Evolutionary conservation across 2,888 invertebrate genomes (phyloP).

Genomic region (Argyra leucocephala): DNA sequence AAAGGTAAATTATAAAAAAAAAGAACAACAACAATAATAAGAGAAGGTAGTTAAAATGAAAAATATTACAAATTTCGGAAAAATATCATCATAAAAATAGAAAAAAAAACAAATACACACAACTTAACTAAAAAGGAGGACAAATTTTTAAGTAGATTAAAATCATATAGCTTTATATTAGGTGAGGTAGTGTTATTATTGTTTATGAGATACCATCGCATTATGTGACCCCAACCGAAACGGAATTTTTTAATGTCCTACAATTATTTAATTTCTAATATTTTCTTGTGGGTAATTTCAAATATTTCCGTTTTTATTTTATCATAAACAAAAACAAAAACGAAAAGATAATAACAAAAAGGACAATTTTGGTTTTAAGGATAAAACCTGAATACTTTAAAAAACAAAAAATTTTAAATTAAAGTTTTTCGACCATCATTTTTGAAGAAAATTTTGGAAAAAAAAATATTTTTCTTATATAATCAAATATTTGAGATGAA

Average conservation of each 20-base stretch:
- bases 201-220: too few species aligned
- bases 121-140: background rate
- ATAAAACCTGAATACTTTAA: too few species aligned
- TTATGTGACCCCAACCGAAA: background rate
- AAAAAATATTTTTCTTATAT: too few species aligned
- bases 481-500: too few species aligned
- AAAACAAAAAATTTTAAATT: too few species aligned
- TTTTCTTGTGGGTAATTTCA: background rate
- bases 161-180: background rate
- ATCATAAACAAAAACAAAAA: background rate
- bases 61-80: background rate
- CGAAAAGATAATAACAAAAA: background rate
- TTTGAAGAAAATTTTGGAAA: too few species aligned
- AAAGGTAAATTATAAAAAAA: background rate
- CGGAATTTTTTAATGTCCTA: background rate
- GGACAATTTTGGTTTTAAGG: background rate
- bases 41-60: background rate
- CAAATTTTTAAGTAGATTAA: background rate
- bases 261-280: constrained; percentile 1
- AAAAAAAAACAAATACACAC: background rate
- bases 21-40: background rate
- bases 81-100: background rate
- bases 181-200: background rate
- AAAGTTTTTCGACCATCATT: too few species aligned
- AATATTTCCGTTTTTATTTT: background rate